Conservation (phyloP, 2,888 invertebrate species). For the Calameuta filiformis region DNA sequence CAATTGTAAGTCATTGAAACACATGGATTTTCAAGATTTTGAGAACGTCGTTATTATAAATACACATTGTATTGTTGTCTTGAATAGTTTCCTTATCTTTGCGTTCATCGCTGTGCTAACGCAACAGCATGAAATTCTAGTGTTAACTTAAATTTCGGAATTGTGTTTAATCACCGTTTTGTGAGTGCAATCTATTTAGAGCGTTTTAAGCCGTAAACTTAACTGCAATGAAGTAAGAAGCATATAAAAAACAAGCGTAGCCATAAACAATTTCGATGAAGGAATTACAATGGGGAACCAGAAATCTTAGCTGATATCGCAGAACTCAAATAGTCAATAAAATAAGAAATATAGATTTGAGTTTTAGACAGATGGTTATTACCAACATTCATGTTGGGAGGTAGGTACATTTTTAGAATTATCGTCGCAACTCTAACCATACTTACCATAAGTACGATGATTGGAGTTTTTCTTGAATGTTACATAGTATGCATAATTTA, state of each 20-base stretch:
- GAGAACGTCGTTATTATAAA: background rate
- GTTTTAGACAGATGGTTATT: constrained; percentile 15
- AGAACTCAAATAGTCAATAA: constrained; percentile 9
- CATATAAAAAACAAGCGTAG: background rate
- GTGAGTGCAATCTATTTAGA: constrained; percentile 7
- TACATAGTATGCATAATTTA: background rate
- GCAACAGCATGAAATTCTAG: background rate
- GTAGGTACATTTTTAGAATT: constrained; percentile 1
- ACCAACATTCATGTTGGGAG: constrained; percentile 16
- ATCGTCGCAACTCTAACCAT: background rate
- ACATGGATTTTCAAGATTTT: too few species aligned
- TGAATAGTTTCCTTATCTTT: background rate
- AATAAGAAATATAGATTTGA: constrained; percentile 2
- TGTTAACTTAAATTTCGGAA: background rate
- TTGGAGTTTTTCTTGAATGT: background rate
- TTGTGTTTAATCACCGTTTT: background rate
- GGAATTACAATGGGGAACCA: background rate
- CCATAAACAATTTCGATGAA: background rate
- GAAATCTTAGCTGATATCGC: background rate
- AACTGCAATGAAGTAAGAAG: background rate
- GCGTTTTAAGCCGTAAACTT: background rate
- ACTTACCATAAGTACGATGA: background rate
- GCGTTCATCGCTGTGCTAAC: background rate
- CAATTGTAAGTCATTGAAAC: too few species aligned
- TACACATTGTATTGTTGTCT: background rate